A percentile compares a stretch with the other conserved stretches of the same genome.
Evolutionary conservation across 1,140 invertebrate species (phyloP).

Genomic region (Acyrthosiphon pisum): DNA sequence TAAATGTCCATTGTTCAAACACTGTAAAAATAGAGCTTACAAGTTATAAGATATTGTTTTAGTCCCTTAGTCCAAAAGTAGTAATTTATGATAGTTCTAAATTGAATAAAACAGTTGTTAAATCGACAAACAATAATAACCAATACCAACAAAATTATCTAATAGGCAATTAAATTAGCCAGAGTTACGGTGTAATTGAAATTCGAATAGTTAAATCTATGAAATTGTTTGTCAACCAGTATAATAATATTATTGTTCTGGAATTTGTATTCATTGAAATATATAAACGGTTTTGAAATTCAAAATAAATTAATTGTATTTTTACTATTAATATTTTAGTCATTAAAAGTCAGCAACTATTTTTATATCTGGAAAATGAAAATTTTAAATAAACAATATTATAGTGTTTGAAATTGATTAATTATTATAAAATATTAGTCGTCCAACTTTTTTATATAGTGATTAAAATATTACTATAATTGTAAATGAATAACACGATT

Average conservation of each 20-base stretch:
- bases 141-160: not conserved
- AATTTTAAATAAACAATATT: not conserved
- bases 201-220: not conserved
- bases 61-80: not conserved
- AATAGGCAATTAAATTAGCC: not conserved
- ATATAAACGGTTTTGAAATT: not conserved
- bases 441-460: not conserved
- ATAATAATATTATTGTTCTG: not conserved
- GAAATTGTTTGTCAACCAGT: slow-evolving; percentile 7
- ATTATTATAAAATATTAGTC: not conserved
- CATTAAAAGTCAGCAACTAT: not conserved
- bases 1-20: not conserved
- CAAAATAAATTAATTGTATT: not conserved
- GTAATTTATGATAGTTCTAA: not conserved
- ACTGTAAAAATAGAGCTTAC: not conserved
- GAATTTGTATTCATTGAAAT: not conserved
- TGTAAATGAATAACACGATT: not conserved
- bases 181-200: not conserved
- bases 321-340: not conserved
- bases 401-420: not conserved
- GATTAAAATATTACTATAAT: not conserved
- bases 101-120: not conserved
- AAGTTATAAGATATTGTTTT: not conserved
- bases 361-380: not conserved
- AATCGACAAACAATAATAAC: slow-evolving; percentile 2